A percentile compares a stretch with the other conserved stretches of the same genome.
Conservation (phyloP, 2,113 vertebrate species). For the Solea senegalensis region DNA sequence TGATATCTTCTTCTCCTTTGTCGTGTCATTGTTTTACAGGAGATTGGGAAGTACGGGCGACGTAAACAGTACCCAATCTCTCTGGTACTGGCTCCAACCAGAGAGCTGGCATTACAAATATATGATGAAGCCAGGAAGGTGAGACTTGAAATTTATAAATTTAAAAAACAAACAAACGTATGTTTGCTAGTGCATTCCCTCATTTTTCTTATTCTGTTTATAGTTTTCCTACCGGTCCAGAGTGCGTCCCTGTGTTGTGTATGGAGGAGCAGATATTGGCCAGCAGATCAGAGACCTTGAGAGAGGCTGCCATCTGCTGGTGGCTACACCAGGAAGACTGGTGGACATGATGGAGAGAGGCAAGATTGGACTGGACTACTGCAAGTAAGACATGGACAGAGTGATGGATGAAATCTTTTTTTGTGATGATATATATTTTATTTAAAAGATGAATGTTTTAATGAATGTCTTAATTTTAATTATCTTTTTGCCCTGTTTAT, state of each 20-base stretch:
- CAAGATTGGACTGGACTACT: constrained; percentile 96
- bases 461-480: neutral
- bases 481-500: neutral
- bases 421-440: neutral
- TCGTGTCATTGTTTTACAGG: constrained; percentile 70
- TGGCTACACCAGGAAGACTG: constrained; percentile 94
- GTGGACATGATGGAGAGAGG: constrained; percentile 99
- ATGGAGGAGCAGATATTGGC: constrained; percentile 96
- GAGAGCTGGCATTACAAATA: constrained; percentile 95
- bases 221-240: constrained; percentile 95
- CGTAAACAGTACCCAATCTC: constrained; percentile 97
- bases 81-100: constrained; percentile 94
- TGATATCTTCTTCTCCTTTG: neutral
- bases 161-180: neutral
- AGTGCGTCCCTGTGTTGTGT: constrained; percentile 97
- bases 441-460: too few species aligned
- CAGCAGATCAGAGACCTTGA: constrained; percentile 97
- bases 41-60: constrained; percentile 93
- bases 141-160: neutral
- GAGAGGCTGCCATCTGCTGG: constrained; percentile 94
- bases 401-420: neutral
- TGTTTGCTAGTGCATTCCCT: neutral
- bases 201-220: fast-evolving
- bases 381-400: constrained; percentile 83
- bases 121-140: constrained; percentile 98